Evolutionary conservation across 2,113 vertebrate species (phyloP).

Genomic region (Xenopus laevis): DNA sequence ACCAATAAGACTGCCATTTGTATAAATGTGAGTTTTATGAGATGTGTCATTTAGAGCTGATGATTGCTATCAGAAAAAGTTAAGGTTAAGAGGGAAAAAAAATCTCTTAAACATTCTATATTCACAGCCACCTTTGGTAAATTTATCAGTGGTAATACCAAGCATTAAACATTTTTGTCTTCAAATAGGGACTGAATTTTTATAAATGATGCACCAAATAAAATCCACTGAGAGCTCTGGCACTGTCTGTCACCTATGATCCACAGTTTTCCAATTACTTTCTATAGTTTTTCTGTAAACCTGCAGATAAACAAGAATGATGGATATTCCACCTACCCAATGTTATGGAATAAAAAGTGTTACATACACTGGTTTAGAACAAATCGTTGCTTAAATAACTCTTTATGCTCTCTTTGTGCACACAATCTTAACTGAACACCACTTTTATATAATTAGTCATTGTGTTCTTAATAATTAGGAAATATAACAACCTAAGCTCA

Average conservation of each 20-base stretch:
- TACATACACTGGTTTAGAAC: neutral
- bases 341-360: neutral
- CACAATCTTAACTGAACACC: too few species aligned
- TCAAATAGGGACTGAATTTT: neutral
- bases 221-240: conserved; percentile 11
- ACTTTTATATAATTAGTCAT: too few species aligned
- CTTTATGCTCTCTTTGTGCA: too few species aligned
- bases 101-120: conserved; percentile 20
- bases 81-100: conserved; percentile 18
- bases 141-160: conserved; percentile 16
- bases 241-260: conserved; percentile 26
- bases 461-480: too few species aligned
- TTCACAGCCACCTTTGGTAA: conserved; percentile 25
- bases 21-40: conserved; percentile 3
- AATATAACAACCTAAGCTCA: too few species aligned
- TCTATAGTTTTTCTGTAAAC: neutral
- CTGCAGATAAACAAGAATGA: conserved; percentile 17
- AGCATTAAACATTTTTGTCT: conserved; percentile 21
- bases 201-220: conserved; percentile 14
- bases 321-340: neutral
- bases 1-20: neutral
- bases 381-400: too few species aligned
- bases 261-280: conserved; percentile 17
- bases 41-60: conserved; percentile 26
- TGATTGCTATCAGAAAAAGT: conserved; percentile 31